Conservation (phyloP, 2,888 invertebrate species). For the Hydrotaea diabolus region DNA sequence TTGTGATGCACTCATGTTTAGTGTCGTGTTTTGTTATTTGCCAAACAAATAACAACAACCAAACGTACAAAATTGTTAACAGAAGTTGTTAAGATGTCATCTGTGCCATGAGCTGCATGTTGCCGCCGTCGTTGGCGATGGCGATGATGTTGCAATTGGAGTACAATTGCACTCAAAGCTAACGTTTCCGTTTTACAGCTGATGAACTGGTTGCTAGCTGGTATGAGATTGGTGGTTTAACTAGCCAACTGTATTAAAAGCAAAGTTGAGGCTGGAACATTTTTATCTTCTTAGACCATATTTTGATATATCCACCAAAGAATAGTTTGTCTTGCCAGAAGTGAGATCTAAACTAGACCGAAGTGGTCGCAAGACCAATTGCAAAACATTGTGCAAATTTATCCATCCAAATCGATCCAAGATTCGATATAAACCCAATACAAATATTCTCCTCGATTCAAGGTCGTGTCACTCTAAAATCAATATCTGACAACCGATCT, state of each 20-base stretch:
- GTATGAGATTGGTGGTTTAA: neutral
- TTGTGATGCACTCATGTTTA: slow-evolving; percentile 28
- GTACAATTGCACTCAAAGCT: neutral
- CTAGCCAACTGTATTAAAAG: neutral
- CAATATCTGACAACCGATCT: too few relatives aligned
- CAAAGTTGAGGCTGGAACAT: too few relatives aligned
- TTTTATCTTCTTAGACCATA: too few relatives aligned
- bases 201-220: neutral
- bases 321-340: too few relatives aligned
- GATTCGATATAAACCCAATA: too few relatives aligned
- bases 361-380: too few relatives aligned
- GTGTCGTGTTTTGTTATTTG: slow-evolving; percentile 26
- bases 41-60: neutral
- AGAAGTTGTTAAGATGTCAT: slow-evolving; percentile 31
- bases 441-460: too few relatives aligned
- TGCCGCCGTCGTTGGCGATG: neutral
- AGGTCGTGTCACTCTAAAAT: too few relatives aligned
- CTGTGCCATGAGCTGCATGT: neutral
- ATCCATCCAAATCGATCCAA: too few relatives aligned
- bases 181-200: neutral
- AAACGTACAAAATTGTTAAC: neutral
- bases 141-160: slow-evolving; percentile 23
- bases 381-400: too few relatives aligned
- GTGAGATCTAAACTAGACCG: too few relatives aligned
- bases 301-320: too few relatives aligned